phyloP scores from a whole-genome alignment of 2,888 invertebrate genomes.

The Netelia virgata region DNA sequence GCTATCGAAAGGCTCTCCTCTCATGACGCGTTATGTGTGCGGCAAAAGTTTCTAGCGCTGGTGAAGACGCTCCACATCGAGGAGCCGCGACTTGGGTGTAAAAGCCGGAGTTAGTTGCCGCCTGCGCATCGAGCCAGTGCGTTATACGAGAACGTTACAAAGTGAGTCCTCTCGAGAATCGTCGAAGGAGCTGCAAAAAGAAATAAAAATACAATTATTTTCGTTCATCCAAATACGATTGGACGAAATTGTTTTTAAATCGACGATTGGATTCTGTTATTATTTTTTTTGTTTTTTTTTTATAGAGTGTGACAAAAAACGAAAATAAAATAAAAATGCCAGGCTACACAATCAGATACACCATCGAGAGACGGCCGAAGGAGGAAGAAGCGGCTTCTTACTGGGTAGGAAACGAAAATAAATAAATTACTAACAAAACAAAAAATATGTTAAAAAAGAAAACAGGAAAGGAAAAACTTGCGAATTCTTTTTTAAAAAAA shows the following conservation, averaged over 20 bases:
- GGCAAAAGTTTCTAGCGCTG: constrained; percentile 39
- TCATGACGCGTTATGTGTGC: neutral
- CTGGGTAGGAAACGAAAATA: constrained; percentile 86
- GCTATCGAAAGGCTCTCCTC: constrained; percentile 56
- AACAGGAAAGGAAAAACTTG: neutral
- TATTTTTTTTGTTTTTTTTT: constrained; percentile 7
- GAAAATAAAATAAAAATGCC: constrained; percentile 75
- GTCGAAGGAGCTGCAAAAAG: constrained; percentile 7
- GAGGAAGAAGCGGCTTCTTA: constrained; percentile 88
- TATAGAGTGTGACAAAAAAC: constrained; percentile 41
- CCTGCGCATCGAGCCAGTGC: constrained; percentile 82
- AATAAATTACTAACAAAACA: neutral
- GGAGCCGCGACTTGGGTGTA: constrained; percentile 63
- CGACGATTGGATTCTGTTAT: constrained; percentile 27
- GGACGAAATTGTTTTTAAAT: neutral
- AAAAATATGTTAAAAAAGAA: constrained; percentile 2
- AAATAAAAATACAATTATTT: neutral
- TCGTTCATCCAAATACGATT: constrained; percentile 4
- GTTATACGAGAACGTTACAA: constrained; percentile 70
- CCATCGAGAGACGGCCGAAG: constrained; percentile 78
- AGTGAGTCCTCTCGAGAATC: constrained; percentile 60
- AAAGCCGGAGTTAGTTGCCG: constrained; percentile 81
- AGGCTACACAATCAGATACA: constrained; percentile 79
- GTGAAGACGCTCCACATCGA: constrained; percentile 47
- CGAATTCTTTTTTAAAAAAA: neutral